Evolutionary conservation across 2,113 vertebrate genomes (phyloP).

Genomic region (Leptodactylus fuscus): DNA sequence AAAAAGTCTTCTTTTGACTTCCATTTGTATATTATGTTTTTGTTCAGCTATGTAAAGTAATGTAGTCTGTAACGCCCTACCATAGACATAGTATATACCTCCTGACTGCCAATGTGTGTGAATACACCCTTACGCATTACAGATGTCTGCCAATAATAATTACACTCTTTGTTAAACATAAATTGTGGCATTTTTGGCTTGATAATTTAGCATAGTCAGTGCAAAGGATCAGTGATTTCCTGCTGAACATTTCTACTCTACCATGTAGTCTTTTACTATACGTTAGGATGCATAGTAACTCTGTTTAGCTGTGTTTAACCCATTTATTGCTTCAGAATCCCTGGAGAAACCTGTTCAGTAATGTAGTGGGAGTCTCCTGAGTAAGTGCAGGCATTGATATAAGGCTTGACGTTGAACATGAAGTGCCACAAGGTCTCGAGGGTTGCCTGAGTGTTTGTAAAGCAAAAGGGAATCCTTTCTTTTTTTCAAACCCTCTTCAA

Average conservation of each 20-base stretch:
- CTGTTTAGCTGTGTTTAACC: constrained; percentile 4
- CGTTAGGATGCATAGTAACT: background rate
- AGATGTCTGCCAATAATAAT: too few relatives aligned
- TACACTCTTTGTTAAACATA: too few relatives aligned
- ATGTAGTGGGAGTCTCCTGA: constrained; percentile 25
- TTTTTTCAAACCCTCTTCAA: constrained; percentile 59
- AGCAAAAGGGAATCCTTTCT: constrained; percentile 65
- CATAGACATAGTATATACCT: too few relatives aligned
- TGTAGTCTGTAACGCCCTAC: too few relatives aligned
- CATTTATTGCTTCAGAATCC: background rate
- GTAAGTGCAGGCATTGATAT: constrained; percentile 20
- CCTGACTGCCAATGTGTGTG: too few relatives aligned
- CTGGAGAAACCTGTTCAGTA: background rate
- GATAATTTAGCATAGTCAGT: background rate
- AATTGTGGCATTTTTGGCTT: too few relatives aligned
- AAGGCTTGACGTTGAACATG: constrained; percentile 29
- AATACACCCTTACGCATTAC: too few relatives aligned
- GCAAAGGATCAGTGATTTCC: too few relatives aligned
- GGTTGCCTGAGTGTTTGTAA: constrained; percentile 58
- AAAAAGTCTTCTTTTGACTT: too few relatives aligned
- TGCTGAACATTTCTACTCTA: background rate
- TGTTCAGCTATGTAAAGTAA: too few relatives aligned
- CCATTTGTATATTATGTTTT: too few relatives aligned
- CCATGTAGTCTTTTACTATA: background rate
- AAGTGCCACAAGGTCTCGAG: constrained; percentile 37